Conservation (phyloP, 30 jellyfish, hydroid and myxozoan species). For the Turritopsis rubra region DNA sequence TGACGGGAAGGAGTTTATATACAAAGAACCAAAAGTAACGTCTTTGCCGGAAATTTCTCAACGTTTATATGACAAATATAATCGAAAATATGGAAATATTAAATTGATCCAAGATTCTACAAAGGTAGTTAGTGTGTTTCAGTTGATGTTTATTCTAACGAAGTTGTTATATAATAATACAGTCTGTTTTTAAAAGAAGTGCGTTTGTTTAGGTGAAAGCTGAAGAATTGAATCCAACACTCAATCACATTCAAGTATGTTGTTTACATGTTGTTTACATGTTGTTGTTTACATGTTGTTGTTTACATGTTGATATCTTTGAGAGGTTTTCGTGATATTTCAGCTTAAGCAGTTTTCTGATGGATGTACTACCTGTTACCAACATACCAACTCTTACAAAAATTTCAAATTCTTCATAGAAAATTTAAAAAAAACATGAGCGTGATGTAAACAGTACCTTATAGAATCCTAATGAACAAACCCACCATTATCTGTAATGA, state of each 20-base stretch:
- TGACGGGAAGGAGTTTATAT: constrained; percentile 91
- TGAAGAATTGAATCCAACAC: constrained; percentile 93
- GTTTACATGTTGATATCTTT: no score
- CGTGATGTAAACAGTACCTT: no score
- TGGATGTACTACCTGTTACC: no score
- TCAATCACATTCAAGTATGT: constrained; percentile 87
- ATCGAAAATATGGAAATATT: constrained; percentile 72
- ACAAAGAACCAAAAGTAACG: constrained; percentile 97
- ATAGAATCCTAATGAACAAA: no score
- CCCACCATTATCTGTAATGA: no score
- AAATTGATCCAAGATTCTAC: constrained; percentile 87
- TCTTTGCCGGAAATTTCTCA: constrained; percentile 86
- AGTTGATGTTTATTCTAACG: neutral
- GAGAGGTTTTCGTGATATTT: no score
- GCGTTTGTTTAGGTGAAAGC: constrained; percentile 59
- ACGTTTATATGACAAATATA: constrained; percentile 72
- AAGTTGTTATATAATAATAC: no score
- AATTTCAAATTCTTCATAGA: neutral
- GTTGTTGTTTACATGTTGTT: no score
- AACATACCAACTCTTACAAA: no score
- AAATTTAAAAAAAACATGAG: no score
- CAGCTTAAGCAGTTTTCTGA: no score
- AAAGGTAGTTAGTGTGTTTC: constrained; percentile 36
- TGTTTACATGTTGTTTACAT: no score
- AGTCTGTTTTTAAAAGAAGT: neutral